Conservation (phyloP, 2,888 invertebrate species). For the Cataglyphis livida region DNA sequence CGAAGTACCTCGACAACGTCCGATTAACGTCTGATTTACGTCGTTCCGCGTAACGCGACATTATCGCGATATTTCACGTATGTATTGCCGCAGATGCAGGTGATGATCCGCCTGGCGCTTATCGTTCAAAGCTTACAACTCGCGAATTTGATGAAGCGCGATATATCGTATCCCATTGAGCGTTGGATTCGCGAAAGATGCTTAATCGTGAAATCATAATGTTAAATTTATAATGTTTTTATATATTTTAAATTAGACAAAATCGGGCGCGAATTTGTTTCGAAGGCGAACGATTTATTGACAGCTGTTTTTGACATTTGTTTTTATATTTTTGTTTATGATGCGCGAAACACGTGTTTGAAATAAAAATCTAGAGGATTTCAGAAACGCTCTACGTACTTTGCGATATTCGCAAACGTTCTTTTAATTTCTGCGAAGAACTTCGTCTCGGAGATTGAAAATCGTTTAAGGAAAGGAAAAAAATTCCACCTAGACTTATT, state of each 20-base stretch:
- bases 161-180: not conserved
- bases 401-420: not conserved
- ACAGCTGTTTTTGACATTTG: not conserved
- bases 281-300: not conserved
- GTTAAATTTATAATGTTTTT: not conserved
- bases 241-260: not conserved
- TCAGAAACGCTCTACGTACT: not conserved
- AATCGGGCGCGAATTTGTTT: not conserved
- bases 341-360: not conserved
- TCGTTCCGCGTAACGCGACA: not conserved
- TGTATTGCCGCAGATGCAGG: not conserved
- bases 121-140: constrained; percentile 21
- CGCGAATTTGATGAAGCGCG: constrained; percentile 5
- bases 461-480: not conserved
- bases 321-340: not conserved
- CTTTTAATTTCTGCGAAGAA: not conserved
- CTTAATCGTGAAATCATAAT: not conserved
- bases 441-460: constrained; percentile 1
- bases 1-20: not conserved
- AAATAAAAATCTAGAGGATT: not conserved
- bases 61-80: constrained; percentile 10
- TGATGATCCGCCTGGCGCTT: constrained; percentile 20
- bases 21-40: constrained; percentile 41
- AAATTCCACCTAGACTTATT: not conserved
- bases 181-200: not conserved